Base-by-base conservation (phyloP, 2,888 invertebrate species). In the Anaspis maculata region DNA sequence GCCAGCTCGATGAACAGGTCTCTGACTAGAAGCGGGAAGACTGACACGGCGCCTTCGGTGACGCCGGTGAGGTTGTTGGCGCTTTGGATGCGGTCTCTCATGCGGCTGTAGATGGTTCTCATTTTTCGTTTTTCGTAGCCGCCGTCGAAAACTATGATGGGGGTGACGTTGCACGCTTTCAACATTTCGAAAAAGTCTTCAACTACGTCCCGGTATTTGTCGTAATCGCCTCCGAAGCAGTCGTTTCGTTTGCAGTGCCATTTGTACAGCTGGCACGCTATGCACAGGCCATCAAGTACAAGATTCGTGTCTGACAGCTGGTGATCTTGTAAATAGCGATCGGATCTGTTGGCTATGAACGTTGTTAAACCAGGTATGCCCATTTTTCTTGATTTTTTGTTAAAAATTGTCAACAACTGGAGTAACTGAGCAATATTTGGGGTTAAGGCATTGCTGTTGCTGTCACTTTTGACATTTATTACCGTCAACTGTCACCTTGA, bases 201-300 rank as follows among this genome's bases (percentile, higher is more conserved):
- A 0, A 83, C 70, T 10, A 69, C 68, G 5, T 73, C 62, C n/a
- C 77, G 79, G 59, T 76, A 86, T 42, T 76, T 76, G 51, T 88
- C 85, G 54, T 89, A 89, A 59, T 91, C 89, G 1, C 90, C 90
- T 2, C 89, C 89, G 58, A 88, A 90, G 3, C 81, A 79, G 27
- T 80, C 78, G 49, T 74, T 73, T 39, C 73, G 73, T 42, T 72
- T 72, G 31, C 77, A 70, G 14, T 74, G 63, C 45, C 69, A 66
- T 44, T 70, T 70, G 54, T 84, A 88, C 2, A 89, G 57, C 50
- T 81, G 79, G 14, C 77, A 79, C 25, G 79, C 77, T 29, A 90
- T 59, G 55, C 80, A 82, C 54, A 82, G 79, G 1, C 90, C 91
- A 64, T 91, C 91, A 25, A 91, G 77, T 2, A 90, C 75, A 10